Evolutionary conservation across 1,140 invertebrate species (phyloP), one percentile per base, ranked within the genome.

Genomic region (Drosophila neocordata): DNA sequence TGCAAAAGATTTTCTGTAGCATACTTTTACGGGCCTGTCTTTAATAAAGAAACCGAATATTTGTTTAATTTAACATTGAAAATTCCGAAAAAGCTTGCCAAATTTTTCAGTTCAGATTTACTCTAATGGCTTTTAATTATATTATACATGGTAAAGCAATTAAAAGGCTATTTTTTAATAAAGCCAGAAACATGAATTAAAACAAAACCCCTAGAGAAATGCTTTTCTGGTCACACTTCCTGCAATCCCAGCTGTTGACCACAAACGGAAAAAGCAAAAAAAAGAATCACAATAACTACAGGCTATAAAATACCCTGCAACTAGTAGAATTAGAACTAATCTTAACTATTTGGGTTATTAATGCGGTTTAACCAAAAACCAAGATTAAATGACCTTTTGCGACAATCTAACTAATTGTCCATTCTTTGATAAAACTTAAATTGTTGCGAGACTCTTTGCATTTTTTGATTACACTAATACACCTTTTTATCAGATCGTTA

Each of bases 161-260:
- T 56, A 56, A 20, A 56, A 18, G 34, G 53, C 11, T 18, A 34
- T 56, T 56, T 34, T 34, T 56, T 34, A 56, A 56, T 48, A 48
- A 78, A 77, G 66, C 44, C 60, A 65, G 65, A 77, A 67, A 53
- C 41, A 37, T 2, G 27, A 6, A 31, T 31, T 15, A 31, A 57
- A 58, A 15, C 18, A 15, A 52, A 60, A 67, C 31, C 65, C 15
- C 41, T 9, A 48, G 41, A n/a, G 41, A 53, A 13, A 37, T 60
- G 44, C 41, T 48, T 56, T 31, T 58, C 51, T 48, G 44, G 24
- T 52, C 11, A 18, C 24, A 34, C 24, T 44, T 65, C n/a, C 27
- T 34, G 18, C 59, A 76, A 60, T 63, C 55, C 65, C 58, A 56
- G 35, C 34, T 24, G 73, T n/a, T 55, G 58, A 66, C 61, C 74